A percentile compares a stretch with the other conserved stretches of the same genome.
phyloP scores from a whole-genome alignment of 2,888 invertebrate species.

The Deilephila porcellus region DNA sequence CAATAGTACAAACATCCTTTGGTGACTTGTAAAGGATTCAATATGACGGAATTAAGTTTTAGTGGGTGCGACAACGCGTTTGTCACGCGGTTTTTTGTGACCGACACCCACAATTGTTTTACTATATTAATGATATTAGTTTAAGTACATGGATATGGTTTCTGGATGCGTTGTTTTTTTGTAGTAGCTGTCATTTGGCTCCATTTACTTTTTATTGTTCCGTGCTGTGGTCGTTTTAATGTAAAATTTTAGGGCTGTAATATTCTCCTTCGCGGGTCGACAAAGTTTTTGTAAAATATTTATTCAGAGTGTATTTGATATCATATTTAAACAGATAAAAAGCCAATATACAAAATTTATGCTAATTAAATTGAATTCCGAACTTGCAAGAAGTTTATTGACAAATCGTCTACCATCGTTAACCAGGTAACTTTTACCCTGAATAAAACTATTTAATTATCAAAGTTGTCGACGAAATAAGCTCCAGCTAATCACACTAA shows the following conservation, averaged over 20 bases:
- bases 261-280: too few species aligned
- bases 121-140: constrained; percentile 24
- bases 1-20: constrained; percentile 63
- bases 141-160: constrained; percentile 23
- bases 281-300: too few species aligned
- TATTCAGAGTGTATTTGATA: background rate
- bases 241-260: background rate
- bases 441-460: background rate
- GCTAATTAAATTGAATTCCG: too few species aligned
- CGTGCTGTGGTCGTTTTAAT: background rate
- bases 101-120: constrained; percentile 25
- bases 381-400: too few species aligned
- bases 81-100: constrained; percentile 14
- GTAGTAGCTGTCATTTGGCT: constrained; percentile 17
- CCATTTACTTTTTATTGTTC: constrained; percentile 15
- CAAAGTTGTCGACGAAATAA: background rate
- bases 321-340: too few species aligned
- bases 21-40: constrained; percentile 63
- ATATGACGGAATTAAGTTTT: constrained; percentile 72
- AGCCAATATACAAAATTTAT: too few species aligned
- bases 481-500: background rate
- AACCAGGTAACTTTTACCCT: too few species aligned
- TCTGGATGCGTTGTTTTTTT: constrained; percentile 3
- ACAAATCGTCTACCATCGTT: too few species aligned
- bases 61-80: constrained; percentile 42